Evolutionary conservation across 2,888 invertebrate genomes (phyloP), one percentile per base, ranked within the genome.

Genomic region (Deladenus siricidicola): DNA sequence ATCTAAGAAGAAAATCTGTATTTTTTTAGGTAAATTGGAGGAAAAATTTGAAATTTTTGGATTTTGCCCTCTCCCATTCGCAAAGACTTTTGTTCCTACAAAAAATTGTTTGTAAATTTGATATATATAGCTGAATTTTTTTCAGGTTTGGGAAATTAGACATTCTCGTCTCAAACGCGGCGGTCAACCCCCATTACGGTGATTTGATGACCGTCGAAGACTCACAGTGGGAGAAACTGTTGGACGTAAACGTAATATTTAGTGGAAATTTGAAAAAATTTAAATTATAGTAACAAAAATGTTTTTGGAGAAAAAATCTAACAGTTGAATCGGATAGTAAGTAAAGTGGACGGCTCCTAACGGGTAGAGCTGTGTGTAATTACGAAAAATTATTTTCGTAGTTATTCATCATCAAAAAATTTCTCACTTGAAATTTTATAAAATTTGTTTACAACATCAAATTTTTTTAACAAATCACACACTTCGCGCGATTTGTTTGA

Each of bases 141-240:
- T 50, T 50, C 1, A 53, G 66, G 50, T 76, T 70, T 45, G 75
- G 75, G 14, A 63, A 64, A 39, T 70, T 76, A 50, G 92, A 96
- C 80, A 91, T 94, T 78, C 83, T 96, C n/a, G 86, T 96, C 19
- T 91, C 91, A 10, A 96, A 96, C 83, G 94, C 93, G 62, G 93
- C 89, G 21, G 87, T 87, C 0, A 94, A 91, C 82, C 93, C 94
- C 21, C 81, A 84, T 23, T 86, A 88, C 66, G 88, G 89, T 34
- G 85, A 86, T 49, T 85, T 90, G 60, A 81, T 93, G 55, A 88
- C 90, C 45, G 68, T 74, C 58, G 84, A 86, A 19, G 91, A 91
- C 81, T 81, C 83, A 49, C 84, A 85, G 0, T 94, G 92, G 92
- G 91, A 93, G 80, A 93, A 81, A 70, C 89, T 92, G 78, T 93